These are phyloP conservation scores for Lepidurus couesii DNA, from an alignment of 1,140 invertebrate genomes.

Conservation along the genomic window DNA sequence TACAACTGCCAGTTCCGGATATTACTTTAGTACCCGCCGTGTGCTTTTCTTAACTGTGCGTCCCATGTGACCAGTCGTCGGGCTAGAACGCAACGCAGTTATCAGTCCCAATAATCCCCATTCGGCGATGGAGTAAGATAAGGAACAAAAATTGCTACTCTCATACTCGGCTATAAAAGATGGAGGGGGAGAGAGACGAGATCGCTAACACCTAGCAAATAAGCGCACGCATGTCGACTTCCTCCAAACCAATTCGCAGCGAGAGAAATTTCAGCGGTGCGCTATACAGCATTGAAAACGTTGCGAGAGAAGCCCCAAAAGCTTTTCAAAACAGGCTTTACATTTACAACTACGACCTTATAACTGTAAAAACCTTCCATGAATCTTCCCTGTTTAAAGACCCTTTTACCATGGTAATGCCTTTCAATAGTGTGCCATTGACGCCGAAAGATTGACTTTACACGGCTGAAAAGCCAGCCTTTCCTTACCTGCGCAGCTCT, in stretches of 20 bases:
- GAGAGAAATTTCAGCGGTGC: constrained; percentile 4
- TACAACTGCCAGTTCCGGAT: constrained; percentile 21
- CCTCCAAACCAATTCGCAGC: constrained; percentile 14
- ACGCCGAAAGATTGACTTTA: constrained; percentile 22
- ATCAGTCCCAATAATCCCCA: constrained; percentile 21
- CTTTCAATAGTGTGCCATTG: not conserved
- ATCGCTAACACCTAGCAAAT: not conserved
- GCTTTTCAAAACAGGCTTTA: constrained; percentile 14
- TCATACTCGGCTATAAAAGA: constrained; percentile 3
- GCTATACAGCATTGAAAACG: not conserved
- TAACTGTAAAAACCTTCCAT: constrained; percentile 22
- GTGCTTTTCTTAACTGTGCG: constrained; percentile 15
- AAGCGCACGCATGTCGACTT: constrained; percentile 3
- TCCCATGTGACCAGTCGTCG: constrained; percentile 11
- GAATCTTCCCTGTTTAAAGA: constrained; percentile 1
- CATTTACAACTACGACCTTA: constrained; percentile 22
- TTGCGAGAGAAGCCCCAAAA: not conserved
- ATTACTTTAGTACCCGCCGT: constrained; percentile 15
- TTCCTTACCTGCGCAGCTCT: not conserved
- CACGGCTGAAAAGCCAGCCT: not conserved
- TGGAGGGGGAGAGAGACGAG: not conserved
- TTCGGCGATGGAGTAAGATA: constrained; percentile 21
- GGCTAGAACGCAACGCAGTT: constrained; percentile 3
- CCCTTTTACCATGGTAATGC: not conserved
- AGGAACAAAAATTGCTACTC: constrained; percentile 8